phyloP scores from a whole-genome alignment of 2,888 invertebrate genomes.

The Tachina fera region DNA sequence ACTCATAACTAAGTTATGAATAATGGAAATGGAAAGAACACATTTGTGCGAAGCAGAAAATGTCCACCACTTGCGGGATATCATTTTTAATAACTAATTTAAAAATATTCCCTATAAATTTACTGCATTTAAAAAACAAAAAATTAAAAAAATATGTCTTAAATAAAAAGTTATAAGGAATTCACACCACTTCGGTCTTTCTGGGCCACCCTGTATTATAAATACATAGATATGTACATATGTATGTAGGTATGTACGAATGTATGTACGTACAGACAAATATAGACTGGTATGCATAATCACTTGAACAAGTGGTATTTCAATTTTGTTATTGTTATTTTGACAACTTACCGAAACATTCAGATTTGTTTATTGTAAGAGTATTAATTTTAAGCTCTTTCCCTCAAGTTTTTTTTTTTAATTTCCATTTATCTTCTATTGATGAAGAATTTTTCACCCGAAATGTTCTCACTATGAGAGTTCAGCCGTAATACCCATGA shows the following conservation, averaged over 20 bases:
- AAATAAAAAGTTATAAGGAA: too few relatives aligned
- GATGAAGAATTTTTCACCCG: conserved; percentile 24
- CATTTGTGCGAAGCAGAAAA: too few relatives aligned
- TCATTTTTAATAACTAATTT: too few relatives aligned
- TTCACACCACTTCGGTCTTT: too few relatives aligned
- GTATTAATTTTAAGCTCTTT: conserved; percentile 65
- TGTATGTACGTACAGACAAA: background rate
- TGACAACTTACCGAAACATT: conserved; percentile 48
- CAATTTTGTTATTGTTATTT: conserved; percentile 58
- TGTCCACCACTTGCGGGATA: too few relatives aligned
- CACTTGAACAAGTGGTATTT: conserved; percentile 55
- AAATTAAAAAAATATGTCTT: too few relatives aligned
- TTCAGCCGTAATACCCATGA: conserved; percentile 40
- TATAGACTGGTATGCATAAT: conserved; percentile 7
- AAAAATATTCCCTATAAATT: too few relatives aligned
- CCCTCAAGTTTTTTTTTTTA: conserved; percentile 24
- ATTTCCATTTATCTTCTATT: conserved; percentile 49
- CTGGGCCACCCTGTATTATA: too few relatives aligned
- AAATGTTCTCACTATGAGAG: conserved; percentile 13
- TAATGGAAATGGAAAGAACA: too few relatives aligned
- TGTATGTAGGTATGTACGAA: background rate
- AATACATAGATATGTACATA: background rate
- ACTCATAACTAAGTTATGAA: too few relatives aligned
- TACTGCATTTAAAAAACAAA: too few relatives aligned
- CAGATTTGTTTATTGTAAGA: conserved; percentile 61